Base-by-base conservation (phyloP, 2,113 vertebrate species). In the Scalopus aquaticus region DNA sequence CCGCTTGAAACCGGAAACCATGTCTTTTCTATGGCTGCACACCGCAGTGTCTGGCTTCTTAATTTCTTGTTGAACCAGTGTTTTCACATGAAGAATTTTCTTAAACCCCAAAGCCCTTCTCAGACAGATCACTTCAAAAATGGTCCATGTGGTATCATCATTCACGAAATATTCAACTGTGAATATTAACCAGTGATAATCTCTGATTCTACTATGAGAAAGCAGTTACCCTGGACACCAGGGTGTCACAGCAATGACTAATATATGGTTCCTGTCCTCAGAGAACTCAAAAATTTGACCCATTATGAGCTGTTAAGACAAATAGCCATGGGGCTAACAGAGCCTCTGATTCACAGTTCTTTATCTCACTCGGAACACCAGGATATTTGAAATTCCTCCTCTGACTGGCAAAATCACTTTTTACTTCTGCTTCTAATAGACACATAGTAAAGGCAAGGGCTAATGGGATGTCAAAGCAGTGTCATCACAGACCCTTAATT, bases 371-470 rank as follows among this genome's bases (percentile, higher is more conserved):
- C 56, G 32, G 12, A 93, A 80, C 24, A 84, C 72, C 44, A 58
- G 92, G 44, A 88, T 91, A 54, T 81, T 88, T 95, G 65, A 92
- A 69, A 93, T 92, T 92, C 56, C n/a, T 78, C 54, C 84, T 84
- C 46, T 88, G 60, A 86, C 79, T 94, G 90, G 78, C 19, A 91
- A 96, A 96, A 83, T 92, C 64, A 73, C 83, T 67, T 94, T 88
- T 94, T 81, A 96, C 96, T 95, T 95, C 92, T 96, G 93, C 77
- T 89, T 95, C 80, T 95, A 91, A 91, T 78, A 84, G 89, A 97
- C 94, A 97, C 87, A 70, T 82, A 93, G 93, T 93, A 96, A 97
- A 96, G 90, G 70, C 88, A 93, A 87, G 90, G 87, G 83, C 91
- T 94, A 97, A 96, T 81, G 92, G 92, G 56, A 88, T 95, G 76